A percentile compares a stretch with the other conserved stretches of the same genome.
phyloP scores from a whole-genome alignment of 1,140 invertebrate genomes.

The Arion vulgaris region DNA sequence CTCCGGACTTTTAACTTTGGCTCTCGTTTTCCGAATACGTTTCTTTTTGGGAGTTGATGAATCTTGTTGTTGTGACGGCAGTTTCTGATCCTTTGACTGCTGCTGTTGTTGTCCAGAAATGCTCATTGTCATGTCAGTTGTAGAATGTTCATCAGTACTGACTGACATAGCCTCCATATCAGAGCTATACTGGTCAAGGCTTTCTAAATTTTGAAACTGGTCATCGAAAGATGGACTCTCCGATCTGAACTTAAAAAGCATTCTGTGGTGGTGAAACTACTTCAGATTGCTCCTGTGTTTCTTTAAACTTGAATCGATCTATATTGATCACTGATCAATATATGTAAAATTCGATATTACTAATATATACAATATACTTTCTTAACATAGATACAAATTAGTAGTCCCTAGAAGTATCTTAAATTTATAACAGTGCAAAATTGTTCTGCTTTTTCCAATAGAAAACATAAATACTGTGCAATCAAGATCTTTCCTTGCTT shows the following conservation, averaged over 20 bases:
- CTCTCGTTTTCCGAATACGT: slow-evolving; percentile 32
- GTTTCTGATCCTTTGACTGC: not conserved
- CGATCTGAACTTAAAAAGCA: slow-evolving; percentile 8
- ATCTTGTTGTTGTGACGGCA: not conserved
- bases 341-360: too few relatives aligned
- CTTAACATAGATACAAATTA: too few relatives aligned
- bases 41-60: slow-evolving; percentile 32
- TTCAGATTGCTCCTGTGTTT: too few relatives aligned
- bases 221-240: slow-evolving; percentile 22
- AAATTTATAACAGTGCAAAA: too few relatives aligned
- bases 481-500: too few relatives aligned
- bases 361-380: too few relatives aligned
- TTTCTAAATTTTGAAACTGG: slow-evolving; percentile 5
- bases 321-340: too few relatives aligned
- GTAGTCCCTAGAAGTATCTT: too few relatives aligned
- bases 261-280: not conserved
- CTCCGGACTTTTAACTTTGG: slow-evolving; percentile 38
- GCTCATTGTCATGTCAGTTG: not conserved
- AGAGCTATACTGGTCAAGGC: slow-evolving; percentile 16
- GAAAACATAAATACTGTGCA: too few relatives aligned
- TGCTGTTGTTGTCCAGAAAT: not conserved
- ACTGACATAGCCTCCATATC: slow-evolving; percentile 29
- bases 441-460: too few relatives aligned
- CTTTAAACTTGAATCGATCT: too few relatives aligned
- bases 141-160: slow-evolving; percentile 32